Conservation (phyloP, 2,113 vertebrate genomes). For the Mormyrus iriodes region DNA sequence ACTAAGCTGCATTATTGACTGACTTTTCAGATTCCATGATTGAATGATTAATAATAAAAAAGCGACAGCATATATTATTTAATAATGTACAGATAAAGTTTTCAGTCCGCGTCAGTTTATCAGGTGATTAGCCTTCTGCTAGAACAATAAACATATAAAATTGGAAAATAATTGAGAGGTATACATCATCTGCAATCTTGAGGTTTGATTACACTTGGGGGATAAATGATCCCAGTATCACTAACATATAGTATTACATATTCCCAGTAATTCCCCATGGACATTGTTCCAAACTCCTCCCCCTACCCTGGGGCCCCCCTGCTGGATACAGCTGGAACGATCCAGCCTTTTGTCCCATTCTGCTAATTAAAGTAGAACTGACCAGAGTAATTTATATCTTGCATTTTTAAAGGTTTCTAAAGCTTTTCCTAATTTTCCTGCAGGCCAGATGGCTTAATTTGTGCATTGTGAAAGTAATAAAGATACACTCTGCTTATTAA, state of each 20-base stretch:
- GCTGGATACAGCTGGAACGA: neutral
- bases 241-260: neutral
- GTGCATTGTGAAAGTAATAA: neutral
- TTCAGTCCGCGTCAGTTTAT: neutral
- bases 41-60: neutral
- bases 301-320: neutral
- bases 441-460: neutral
- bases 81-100: neutral
- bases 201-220: neutral
- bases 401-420: slow-evolving; percentile 8
- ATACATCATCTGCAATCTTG: neutral
- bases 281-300: neutral
- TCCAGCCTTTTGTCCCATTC: neutral
- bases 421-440: neutral
- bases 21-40: neutral
- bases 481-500: neutral
- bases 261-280: neutral
- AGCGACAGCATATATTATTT: neutral
- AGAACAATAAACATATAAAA: neutral
- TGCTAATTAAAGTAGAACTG: neutral
- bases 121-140: neutral
- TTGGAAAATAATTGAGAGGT: neutral
- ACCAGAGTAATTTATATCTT: neutral
- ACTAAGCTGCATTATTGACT: neutral
- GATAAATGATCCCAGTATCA: neutral